A percentile compares a stretch with the other conserved stretches of the same genome.
phyloP scores from a whole-genome alignment of 30 jellyfish, hydroid and myxozoan species.

The Chrysaora quinquecirrha region DNA sequence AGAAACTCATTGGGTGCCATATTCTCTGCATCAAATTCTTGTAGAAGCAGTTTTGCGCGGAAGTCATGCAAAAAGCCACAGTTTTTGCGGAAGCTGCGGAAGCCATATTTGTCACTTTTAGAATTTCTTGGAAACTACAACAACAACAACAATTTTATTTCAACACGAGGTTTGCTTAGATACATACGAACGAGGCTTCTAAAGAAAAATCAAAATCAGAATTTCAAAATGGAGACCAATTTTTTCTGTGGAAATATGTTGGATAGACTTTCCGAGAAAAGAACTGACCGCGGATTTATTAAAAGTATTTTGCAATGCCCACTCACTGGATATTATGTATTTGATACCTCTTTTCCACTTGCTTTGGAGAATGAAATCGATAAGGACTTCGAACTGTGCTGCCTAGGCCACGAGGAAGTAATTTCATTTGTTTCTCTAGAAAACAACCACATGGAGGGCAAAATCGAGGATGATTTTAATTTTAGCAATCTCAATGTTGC shows the following conservation, averaged over 20 bases:
- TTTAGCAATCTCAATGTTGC: slow-evolving; percentile 1
- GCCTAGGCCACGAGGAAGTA: background rate
- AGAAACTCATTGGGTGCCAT: too few relatives aligned
- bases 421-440: background rate
- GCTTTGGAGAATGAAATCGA: slow-evolving; percentile 20
- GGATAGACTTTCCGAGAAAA: slow-evolving; percentile 37
- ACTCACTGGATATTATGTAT: background rate
- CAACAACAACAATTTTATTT: too few relatives aligned
- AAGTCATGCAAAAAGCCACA: too few relatives aligned
- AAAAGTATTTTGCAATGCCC: background rate
- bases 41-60: too few relatives aligned
- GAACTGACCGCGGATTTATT: slow-evolving; percentile 15
- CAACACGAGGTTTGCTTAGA: too few relatives aligned
- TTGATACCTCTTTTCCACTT: slow-evolving; percentile 24
- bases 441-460: background rate
- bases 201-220: too few relatives aligned
- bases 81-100: too few relatives aligned
- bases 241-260: slow-evolving; percentile 51
- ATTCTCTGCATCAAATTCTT: too few relatives aligned
- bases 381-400: background rate
- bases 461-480: background rate
- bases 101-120: too few relatives aligned
- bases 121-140: too few relatives aligned
- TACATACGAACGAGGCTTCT: too few relatives aligned
- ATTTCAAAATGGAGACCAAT: slow-evolving; percentile 21